Percentiles rank a stretch among this genome's conserved stretches.
Conservation (phyloP, 2,888 invertebrate genomes). For the Dromius quadrimaculatus region DNA sequence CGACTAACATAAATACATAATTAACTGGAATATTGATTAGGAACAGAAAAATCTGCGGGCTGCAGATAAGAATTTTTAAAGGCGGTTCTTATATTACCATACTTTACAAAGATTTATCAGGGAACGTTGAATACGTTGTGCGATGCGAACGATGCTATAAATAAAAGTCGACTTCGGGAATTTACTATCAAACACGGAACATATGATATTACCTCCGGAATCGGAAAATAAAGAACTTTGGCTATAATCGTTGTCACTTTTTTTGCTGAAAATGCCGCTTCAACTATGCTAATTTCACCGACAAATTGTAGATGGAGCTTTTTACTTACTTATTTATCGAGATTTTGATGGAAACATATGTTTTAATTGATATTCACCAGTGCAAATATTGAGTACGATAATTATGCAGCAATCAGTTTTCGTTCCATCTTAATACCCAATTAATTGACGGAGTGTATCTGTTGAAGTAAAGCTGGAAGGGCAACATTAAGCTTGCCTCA, state of each 20-base stretch:
- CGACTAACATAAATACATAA: no score
- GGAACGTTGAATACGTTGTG: conserved; percentile 13
- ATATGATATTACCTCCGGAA: conserved; percentile 14
- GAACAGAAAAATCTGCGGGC: conserved; percentile 19
- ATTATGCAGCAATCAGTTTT: no score
- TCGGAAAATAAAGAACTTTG: conserved; percentile 6
- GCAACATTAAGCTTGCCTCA: no score
- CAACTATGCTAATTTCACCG: background rate
- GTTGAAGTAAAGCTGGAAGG: no score
- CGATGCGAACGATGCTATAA: conserved; percentile 24
- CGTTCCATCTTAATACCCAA: no score
- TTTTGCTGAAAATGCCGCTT: background rate
- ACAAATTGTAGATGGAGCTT: background rate
- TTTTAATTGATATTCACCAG: no score
- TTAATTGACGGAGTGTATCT: no score
- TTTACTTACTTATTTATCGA: no score
- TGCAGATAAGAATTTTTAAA: conserved; percentile 22
- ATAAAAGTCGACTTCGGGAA: conserved; percentile 26
- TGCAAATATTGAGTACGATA: no score
- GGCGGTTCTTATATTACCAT: conserved; percentile 14
- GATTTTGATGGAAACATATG: no score
- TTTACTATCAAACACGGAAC: conserved; percentile 34
- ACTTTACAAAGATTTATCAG: conserved; percentile 29
- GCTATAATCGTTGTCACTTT: background rate
- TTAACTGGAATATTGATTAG: conserved; percentile 42